Evolutionary conservation across 2,113 vertebrate genomes (phyloP), one percentile per base, ranked within the genome.

Genomic region (Hirundichthys speculiger): DNA sequence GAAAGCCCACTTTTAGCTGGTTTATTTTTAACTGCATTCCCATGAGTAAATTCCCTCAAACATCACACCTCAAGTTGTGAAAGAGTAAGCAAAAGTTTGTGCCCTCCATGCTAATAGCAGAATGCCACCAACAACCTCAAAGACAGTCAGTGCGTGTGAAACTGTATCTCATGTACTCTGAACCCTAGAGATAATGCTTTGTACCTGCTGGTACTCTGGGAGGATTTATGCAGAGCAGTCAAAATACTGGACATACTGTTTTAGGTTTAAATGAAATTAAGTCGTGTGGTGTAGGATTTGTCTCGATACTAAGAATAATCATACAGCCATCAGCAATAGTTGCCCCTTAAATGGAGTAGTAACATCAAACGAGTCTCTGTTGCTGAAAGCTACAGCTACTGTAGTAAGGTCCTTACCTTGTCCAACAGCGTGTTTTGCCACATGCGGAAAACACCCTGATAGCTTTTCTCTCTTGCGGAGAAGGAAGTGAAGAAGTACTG

Each of bases 401-500:
- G 43, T 16, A 25, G 20, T 45, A 10, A 34, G 40, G 34, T 30
- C 13, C 60, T 90, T 81, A 98, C 96, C 94, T 98, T 97, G 60
- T 94, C 89, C 88, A 96, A 43, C 61, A 99, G 82, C 7, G 91
- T 86, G 47, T 98, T 98, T 86, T 99, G 96, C 97, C 97, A 99
- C 83, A 98, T 91, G 12, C 94, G 92, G 79, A 97, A 98, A 74
- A 99, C 90, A 60, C 80, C 90, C 71, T 91, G 91, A 90, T 94
- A 99, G 86, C 93, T 98, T 91, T 95, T 95, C 84, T 98, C 96
- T 82, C 97, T 94, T 45, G 94, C 88, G 56, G 94, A 91, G 88
- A 99, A 98, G 19, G 95, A 98, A 0, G 95, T 94, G 83, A 98
- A 95, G 84, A 99, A 97, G 74, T 94, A 90, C 96, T 99, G 83